phyloP scores from a whole-genome alignment of 2,888 invertebrate genomes.

The Gasteruption jaculator region DNA sequence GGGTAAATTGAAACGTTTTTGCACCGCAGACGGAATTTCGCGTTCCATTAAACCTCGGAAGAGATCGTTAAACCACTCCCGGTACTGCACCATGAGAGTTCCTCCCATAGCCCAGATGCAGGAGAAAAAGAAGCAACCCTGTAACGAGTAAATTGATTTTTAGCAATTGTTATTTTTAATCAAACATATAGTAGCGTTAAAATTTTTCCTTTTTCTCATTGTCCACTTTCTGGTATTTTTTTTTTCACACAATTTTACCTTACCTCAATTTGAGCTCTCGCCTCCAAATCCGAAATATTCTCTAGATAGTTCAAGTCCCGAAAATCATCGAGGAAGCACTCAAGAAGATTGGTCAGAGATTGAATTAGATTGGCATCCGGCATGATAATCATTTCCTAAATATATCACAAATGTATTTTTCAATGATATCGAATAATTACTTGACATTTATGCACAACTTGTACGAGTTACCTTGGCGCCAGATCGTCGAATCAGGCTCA shows the following conservation, averaged over 20 bases:
- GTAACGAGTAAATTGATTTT: slow-evolving; percentile 22
- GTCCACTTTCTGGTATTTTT: no score
- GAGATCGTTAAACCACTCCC: slow-evolving; percentile 72
- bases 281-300: slow-evolving; percentile 70
- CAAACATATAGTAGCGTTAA: no score
- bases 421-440: background rate
- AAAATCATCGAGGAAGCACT: slow-evolving; percentile 85
- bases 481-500: slow-evolving; percentile 73
- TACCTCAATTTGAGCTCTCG: slow-evolving; percentile 80
- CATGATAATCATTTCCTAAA: slow-evolving; percentile 82
- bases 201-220: no score
- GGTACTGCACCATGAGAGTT: slow-evolving; percentile 68
- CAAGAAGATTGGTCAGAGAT: slow-evolving; percentile 80
- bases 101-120: slow-evolving; percentile 90
- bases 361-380: slow-evolving; percentile 78
- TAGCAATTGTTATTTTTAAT: no score
- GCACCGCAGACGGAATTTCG: slow-evolving; percentile 69
- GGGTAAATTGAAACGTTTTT: slow-evolving; percentile 54
- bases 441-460: slow-evolving; percentile 2
- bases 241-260: no score
- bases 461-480: slow-evolving; percentile 57
- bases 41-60: slow-evolving; percentile 72
- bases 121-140: slow-evolving; percentile 90
- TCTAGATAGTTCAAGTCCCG: slow-evolving; percentile 70
- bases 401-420: slow-evolving; percentile 21